phyloP scores from a whole-genome alignment of 2,888 invertebrate species.

The Deilephila elpenor region DNA sequence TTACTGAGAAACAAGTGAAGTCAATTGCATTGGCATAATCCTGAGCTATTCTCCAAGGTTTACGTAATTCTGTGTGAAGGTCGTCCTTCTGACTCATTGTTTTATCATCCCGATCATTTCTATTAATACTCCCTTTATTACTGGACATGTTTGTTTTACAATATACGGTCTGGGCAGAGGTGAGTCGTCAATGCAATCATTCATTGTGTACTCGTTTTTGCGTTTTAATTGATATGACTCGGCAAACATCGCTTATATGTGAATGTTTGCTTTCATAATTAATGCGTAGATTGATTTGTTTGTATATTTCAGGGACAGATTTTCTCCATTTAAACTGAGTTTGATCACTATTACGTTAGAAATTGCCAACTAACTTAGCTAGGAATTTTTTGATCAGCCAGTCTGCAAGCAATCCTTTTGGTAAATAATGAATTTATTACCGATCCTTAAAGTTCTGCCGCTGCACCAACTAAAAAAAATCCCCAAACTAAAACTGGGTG shows the following conservation, averaged over 20 bases:
- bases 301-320: background rate
- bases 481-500: background rate
- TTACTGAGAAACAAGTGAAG: background rate
- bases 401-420: too few relatives aligned
- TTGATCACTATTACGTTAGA: too few relatives aligned
- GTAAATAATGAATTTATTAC: too few relatives aligned
- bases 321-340: too few relatives aligned
- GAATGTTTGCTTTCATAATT: background rate
- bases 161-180: background rate
- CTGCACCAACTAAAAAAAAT: too few relatives aligned
- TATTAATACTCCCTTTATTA: slow-evolving; percentile 15
- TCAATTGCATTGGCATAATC: slow-evolving; percentile 1
- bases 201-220: background rate
- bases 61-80: background rate
- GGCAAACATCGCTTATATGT: background rate
- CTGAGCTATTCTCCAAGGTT: slow-evolving; percentile 9
- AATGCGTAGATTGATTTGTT: background rate
- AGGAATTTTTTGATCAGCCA: too few relatives aligned
- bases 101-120: slow-evolving; percentile 21
- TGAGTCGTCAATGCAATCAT: background rate
- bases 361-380: too few relatives aligned
- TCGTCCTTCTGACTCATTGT: background rate
- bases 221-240: slow-evolving; percentile 2
- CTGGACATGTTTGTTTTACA: slow-evolving; percentile 2
- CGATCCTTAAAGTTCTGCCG: too few relatives aligned